Evolutionary conservation across 2,888 invertebrate genomes (phyloP).

Genomic region (Drosophila sordidula): DNA sequence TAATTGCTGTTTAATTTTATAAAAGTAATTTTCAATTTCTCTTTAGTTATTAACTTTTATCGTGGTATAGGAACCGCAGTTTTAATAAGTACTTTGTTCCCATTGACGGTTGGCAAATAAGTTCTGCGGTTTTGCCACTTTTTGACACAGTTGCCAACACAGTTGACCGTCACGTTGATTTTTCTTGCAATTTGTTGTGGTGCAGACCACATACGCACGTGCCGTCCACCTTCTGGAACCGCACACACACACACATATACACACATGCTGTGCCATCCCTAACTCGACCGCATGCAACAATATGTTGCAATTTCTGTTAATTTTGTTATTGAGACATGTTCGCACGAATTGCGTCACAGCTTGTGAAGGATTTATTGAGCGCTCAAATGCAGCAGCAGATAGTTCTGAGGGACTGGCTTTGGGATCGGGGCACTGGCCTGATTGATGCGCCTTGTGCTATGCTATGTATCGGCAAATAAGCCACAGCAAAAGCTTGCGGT

Average conservation of each 20-base stretch:
- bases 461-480: conserved; percentile 51
- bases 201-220: conserved; percentile 46
- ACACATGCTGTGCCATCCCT: neutral
- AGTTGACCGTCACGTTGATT: conserved; percentile 37
- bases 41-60: conserved; percentile 3
- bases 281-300: conserved; percentile 48
- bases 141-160: conserved; percentile 47
- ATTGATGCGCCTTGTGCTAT: conserved; percentile 47
- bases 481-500: conserved; percentile 76
- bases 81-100: conserved; percentile 35
- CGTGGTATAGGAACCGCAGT: conserved; percentile 6
- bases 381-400: conserved; percentile 45
- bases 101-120: conserved; percentile 27
- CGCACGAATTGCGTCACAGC: conserved; percentile 69
- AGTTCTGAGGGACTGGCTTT: conserved; percentile 3
- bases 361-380: conserved; percentile 49
- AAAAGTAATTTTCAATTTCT: neutral
- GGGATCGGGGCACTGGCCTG: conserved; percentile 25
- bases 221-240: conserved; percentile 15
- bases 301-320: conserved; percentile 81
- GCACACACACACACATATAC: conserved; percentile 4
- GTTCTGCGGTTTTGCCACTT: conserved; percentile 36
- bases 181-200: conserved; percentile 61
- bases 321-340: conserved; percentile 81
- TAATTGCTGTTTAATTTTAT: neutral